These are phyloP conservation scores for Eilema depressum DNA, from an alignment of 2,888 invertebrate genomes.

Conservation along the genomic window DNA sequence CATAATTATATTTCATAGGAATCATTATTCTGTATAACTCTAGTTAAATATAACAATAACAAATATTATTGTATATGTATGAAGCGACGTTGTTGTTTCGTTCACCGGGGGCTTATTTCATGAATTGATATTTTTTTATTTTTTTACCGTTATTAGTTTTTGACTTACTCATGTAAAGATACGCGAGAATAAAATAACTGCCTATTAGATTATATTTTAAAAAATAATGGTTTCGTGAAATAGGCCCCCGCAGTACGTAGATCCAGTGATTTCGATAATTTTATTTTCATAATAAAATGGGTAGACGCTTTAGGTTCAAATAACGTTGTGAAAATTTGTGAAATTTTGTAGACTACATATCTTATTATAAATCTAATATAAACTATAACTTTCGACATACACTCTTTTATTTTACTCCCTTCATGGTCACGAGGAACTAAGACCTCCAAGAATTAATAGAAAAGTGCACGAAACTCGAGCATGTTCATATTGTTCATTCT, in stretches of 20 bases:
- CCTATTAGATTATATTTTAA: slow-evolving; percentile 87
- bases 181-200: slow-evolving; percentile 81
- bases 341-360: slow-evolving; percentile 88
- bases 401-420: slow-evolving; percentile 72
- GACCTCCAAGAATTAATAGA: background rate
- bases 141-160: slow-evolving; percentile 87
- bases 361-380: slow-evolving; percentile 88
- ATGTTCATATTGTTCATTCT: background rate
- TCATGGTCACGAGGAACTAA: background rate
- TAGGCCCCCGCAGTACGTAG: slow-evolving; percentile 81
- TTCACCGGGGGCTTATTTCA: slow-evolving; percentile 83
- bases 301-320: slow-evolving; percentile 87
- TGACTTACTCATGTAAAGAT: slow-evolving; percentile 83
- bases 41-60: slow-evolving; percentile 87
- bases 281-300: slow-evolving; percentile 87
- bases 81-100: slow-evolving; percentile 63
- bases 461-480: background rate
- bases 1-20: slow-evolving; percentile 88
- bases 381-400: slow-evolving; percentile 85
- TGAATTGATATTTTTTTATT: slow-evolving; percentile 86
- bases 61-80: slow-evolving; percentile 74
- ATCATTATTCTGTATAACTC: slow-evolving; percentile 88
- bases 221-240: slow-evolving; percentile 85
- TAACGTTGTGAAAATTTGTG: slow-evolving; percentile 88
- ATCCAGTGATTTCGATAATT: slow-evolving; percentile 85